Base-by-base conservation (phyloP, 2,888 invertebrate species). In the Lottia gigantea region DNA sequence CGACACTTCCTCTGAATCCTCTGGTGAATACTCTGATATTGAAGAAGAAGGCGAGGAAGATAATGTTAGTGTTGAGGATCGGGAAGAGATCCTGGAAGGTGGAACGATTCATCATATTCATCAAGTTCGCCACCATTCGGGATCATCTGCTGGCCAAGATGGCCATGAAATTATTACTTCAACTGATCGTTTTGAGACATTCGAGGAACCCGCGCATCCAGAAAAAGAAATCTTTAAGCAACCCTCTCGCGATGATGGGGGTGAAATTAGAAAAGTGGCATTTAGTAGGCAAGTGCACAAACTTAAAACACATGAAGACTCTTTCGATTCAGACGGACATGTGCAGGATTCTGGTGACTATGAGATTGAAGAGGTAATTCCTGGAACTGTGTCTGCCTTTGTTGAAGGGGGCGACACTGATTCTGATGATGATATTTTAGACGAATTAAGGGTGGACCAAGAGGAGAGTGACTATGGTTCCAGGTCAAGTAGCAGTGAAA, bases 211-310 rank as follows among this genome's bases (percentile, higher is more conserved):
- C 47, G 78, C 82, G 45, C 78, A 83, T 16, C 73, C 75, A 3
- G 78, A 81, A 46, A 74, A 79, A 0, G 82, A 84, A 65, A 81
- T 80, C 19, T 77, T 85, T n/a, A 83, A 85, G 66, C 77, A 83
- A 66, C 68, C 73, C 3, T 68, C 83, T 11, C 80, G 80, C n/a
- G 84, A 85, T 82, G 40, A 40, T 6, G 87, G 87, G 16, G 79
- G 80, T 15, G 75, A 72, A 12, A 82, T 83, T 1, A 81, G 78
- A 64, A 74, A 81, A 25, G 77, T 87, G 6, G 77, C 83, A 12
- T 79, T 83, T 72, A 85, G 80, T 70, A 79, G 84, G 49, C 82
- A 84, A 79, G 82, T 82, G 4, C 84, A 84, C 63, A 80, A 83
- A 31, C 76, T 83, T 15, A 79, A 76, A 64, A 82, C 81, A 12